phyloP scores from a whole-genome alignment of 37 sponge, comb jelly and placozoan genomes.

The Crambe crambe region DNA sequence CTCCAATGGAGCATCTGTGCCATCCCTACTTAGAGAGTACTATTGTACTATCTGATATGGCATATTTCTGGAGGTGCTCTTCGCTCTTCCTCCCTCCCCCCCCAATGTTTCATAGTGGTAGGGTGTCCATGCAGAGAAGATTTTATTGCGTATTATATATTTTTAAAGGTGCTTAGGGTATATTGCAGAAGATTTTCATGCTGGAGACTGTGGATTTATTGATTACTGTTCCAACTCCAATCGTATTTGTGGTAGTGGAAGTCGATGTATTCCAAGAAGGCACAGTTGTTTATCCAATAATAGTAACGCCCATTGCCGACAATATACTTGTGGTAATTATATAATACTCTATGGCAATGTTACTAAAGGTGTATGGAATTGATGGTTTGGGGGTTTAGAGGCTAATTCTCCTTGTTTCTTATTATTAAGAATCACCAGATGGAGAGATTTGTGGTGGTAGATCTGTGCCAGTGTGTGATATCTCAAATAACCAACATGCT shows the following conservation, averaged over 20 bases:
- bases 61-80: too few species aligned
- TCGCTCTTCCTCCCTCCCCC: too few species aligned
- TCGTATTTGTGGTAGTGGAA: background rate
- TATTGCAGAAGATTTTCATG: background rate
- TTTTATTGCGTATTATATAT: too few species aligned
- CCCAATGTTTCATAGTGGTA: background rate
- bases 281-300: slow-evolving; percentile 21
- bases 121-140: background rate
- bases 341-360: background rate
- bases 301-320: background rate
- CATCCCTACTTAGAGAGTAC: too few species aligned
- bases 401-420: background rate
- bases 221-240: slow-evolving; percentile 5
- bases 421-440: background rate
- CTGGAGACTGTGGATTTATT: slow-evolving; percentile 19
- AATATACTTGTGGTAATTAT: slow-evolving; percentile 48
- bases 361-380: background rate
- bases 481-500: slow-evolving; percentile 19
- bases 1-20: too few species aligned
- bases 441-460: background rate
- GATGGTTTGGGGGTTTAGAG: too few species aligned
- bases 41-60: too few species aligned
- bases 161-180: slow-evolving; percentile 36
- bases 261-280: slow-evolving; percentile 24
- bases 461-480: slow-evolving; percentile 40